Conservation (phyloP, 2,797 vertebrate species). For the Gallirallus australis region DNA sequence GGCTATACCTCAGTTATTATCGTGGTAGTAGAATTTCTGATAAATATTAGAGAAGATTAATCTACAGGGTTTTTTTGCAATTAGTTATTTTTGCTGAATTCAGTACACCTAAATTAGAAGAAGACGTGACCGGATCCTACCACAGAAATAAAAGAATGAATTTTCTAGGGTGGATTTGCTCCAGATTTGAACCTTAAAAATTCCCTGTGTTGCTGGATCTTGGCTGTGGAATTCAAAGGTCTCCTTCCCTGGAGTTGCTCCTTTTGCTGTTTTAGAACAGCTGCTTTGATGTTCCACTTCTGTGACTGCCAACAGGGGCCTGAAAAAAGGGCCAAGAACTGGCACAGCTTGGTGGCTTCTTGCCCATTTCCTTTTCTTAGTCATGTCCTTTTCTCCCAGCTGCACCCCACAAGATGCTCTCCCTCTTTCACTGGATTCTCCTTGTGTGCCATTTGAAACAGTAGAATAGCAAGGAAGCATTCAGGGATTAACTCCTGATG, state of each 20-base stretch:
- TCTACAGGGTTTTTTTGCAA: background rate
- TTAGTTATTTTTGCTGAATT: background rate
- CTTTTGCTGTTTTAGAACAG: background rate
- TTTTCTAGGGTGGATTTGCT: background rate
- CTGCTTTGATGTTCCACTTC: background rate
- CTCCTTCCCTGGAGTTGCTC: background rate
- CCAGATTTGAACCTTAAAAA: background rate
- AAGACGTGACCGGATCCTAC: background rate
- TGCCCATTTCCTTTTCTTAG: background rate
- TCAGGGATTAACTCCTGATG: background rate
- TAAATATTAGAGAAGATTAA: background rate
- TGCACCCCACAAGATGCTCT: background rate
- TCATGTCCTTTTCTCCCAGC: background rate
- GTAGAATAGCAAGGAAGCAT: background rate
- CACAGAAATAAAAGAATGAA: background rate
- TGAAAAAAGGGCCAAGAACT: background rate
- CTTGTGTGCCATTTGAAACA: background rate
- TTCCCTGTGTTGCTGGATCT: background rate
- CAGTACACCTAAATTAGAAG: background rate
- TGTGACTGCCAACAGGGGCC: background rate
- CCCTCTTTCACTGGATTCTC: background rate
- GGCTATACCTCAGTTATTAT: background rate
- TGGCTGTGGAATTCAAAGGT: background rate
- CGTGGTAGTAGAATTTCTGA: background rate
- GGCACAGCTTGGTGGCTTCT: background rate